Conservation (phyloP, 2,113 vertebrate species). For the Gadus chalcogrammus region DNA sequence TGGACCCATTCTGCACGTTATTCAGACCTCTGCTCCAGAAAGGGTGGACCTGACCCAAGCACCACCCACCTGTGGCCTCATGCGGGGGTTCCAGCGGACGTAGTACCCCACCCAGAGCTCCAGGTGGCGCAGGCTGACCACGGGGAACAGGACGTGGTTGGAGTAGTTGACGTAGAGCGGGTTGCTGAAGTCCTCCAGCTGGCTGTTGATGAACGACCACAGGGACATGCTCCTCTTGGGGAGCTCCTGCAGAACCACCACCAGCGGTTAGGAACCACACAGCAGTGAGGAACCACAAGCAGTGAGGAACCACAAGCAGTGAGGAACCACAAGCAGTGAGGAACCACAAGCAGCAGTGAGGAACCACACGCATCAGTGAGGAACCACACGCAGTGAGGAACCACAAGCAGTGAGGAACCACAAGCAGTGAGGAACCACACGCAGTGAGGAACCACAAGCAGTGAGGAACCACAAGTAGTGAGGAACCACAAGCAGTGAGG, state of each 20-base stretch:
- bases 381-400: too few species aligned
- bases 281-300: too few species aligned
- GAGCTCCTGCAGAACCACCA: slow-evolving; percentile 75
- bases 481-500: too few species aligned
- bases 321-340: too few species aligned
- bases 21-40: not conserved
- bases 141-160: slow-evolving; percentile 93
- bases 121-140: slow-evolving; percentile 93
- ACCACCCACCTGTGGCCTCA: slow-evolving; percentile 86
- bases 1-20: too few species aligned
- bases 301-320: too few species aligned
- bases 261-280: not conserved
- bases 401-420: too few species aligned
- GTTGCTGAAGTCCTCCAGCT: slow-evolving; percentile 94
- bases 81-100: slow-evolving; percentile 95
- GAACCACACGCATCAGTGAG: too few species aligned
- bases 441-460: too few species aligned
- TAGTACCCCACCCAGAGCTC: slow-evolving; percentile 98
- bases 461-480: too few species aligned
- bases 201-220: slow-evolving; percentile 97
- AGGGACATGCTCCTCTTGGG: slow-evolving; percentile 86
- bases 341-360: too few species aligned
- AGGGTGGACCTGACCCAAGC: not conserved
- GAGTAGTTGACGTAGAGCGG: slow-evolving; percentile 91
- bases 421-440: too few species aligned